Base-by-base conservation (phyloP, 37 sponge, comb jelly and placozoan species). In the Dysidea cf. avara region DNA sequence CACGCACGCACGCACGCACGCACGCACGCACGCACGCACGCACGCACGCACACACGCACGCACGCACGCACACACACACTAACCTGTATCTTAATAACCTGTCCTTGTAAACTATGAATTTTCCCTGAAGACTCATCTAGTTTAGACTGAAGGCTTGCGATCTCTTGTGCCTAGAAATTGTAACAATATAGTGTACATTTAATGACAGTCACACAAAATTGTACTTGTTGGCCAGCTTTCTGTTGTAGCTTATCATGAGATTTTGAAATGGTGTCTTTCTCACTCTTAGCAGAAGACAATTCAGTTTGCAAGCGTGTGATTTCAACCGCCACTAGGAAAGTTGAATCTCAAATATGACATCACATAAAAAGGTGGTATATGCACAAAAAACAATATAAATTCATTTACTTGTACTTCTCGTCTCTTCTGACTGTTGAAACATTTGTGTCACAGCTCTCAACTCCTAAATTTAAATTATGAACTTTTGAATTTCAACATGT, bases 381-480 rank as follows among this genome's bases (percentile, higher is more conserved):
- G 38, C 13, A 66, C 2, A 2, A 37, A 33, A 25, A 18, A 7
- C 58, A 35, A 33, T 17, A 20, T 20, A 36, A 46, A 3, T 9
- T 29, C 13, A 64, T 72, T 56, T 34, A 87, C 87, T 69, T 52
- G 81, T 33, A n/a, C 46, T 60, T 16, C 87, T 46, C 50, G 81
- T 87, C 28, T 81, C 75, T 37, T 87, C 87, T 16, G 82, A 81
- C 67, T 87, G 87, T 20, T 87, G 81, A 76, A 87, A 87, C 87
- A 87, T 87, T 29, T 81, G 70, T 25, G 76, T 81, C 58, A 87
- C 16, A 16, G 80, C 57, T 16, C 69, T 39, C 26, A 87, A 66
- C 49, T 80, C 87, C 76, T 81, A 40, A 36, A 46, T 25, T 9
- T 9, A 11, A 70, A 11, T 31, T 60, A 14, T 25, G 24, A 64